Evolutionary conservation across 2,797 vertebrate genomes (phyloP), one percentile per base, ranked within the genome.

Genomic region (Tamandua tetradactyla): DNA sequence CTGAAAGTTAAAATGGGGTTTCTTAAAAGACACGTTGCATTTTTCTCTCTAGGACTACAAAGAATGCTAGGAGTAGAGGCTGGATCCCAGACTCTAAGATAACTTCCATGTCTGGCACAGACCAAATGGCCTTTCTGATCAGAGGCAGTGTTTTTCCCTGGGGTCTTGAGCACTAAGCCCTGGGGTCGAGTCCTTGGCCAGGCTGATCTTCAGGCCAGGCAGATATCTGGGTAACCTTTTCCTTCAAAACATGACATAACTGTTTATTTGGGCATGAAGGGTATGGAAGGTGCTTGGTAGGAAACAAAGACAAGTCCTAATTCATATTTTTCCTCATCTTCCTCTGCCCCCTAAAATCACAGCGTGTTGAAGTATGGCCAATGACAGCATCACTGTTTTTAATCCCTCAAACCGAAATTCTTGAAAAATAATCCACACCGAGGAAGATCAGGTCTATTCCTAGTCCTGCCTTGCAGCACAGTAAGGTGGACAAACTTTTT

Each of bases 201-300:
- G 66, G 8, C 13, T 10, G 5, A 82, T 27, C 22, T 37, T 55
- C 8, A 0, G 37, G 23, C 32, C 44, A 35, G 15, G 72, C 0
- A 6, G 25, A 44, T 52, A 20, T 30, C 52, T 8, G 80, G 32
- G 17, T 15, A 17, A 57, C 17, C 35, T 35, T 64, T 35, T n/a
- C 55, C 35, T 78, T 40, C 42, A 15, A 10, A 1, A 15, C 8
- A 22, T 22, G 32, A 52, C 30, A 0, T 1, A 74, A 55, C 47
- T 66, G 3, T n/a, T 32, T 5, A 55, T 30, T 30, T 5, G 2
- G 0, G 5, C 25, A 71, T 85, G 32, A 35, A 25, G n/a, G 15
- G 8, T 14, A 68, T 11, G 15, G 57, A 37, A n/a, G 2, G 17
- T 5, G 6, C 35, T 17, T 47, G 4, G 1, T 1, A 17, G 15